Evolutionary conservation across 2,888 invertebrate genomes (phyloP), one percentile per base, ranked within the genome.

Genomic region (Tetranychus piercei): DNA sequence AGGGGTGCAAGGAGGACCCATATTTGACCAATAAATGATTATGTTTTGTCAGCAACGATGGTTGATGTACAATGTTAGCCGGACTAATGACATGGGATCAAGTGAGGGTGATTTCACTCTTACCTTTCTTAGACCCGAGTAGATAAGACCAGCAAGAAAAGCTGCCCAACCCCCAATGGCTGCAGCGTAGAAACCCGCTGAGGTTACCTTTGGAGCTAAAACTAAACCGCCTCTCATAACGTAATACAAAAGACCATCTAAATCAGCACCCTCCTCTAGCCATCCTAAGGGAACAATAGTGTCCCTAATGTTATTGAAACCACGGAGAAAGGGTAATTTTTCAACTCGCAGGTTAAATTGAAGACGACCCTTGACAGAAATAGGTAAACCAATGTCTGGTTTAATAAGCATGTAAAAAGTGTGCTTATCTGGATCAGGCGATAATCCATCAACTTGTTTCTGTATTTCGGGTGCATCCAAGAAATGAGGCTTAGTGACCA

Each of bases 341-440:
- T 74, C 70, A 18, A 76, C 22, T 20, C 74, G 71, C 9, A 76
- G 34, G 22, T 74, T 74, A n/a, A 76, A 75, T 44, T 76, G 76
- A 18, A 75, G 20, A 15, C 74, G 15, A 18, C 20, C 67, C 43
- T 22, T 43, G 5, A 43, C 76, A 18, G 72, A 34, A 4, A 74
- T n/a, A 1, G 74, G 64, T 23, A 72, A 15, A 18, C 76, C 76
- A 69, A 69, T 18, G 11, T 74, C 76, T 23, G 76, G 76, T 55
- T 76, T 69, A 7, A 76, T 20, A n/a, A 75, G 73, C 11, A 76
- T 43, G 55, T 34, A 73, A 18, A 55, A 65, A n/a, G 65, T 44
- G 67, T 76, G 76, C 9, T 65, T 44, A 20, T 75, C 71, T 9
- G 8, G 11, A 44, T 73, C 20, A 18, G 76, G 76, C 1, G 22